Evolutionary conservation across 2,888 invertebrate genomes (phyloP).

Genomic region (Pelosia muscerda): DNA sequence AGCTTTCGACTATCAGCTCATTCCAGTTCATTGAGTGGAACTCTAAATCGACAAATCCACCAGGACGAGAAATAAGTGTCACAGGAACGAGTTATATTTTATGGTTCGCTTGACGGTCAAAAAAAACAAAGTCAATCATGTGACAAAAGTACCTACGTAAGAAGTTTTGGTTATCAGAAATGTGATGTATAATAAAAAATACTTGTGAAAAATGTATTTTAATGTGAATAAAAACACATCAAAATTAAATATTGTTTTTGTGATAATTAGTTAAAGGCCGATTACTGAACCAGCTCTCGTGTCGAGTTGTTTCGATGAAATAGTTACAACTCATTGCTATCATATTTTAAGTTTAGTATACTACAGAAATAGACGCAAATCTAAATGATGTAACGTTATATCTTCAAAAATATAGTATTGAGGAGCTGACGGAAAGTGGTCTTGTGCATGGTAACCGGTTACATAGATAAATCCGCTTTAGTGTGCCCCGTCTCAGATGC

Average conservation of each 20-base stretch:
- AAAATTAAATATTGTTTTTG: background rate
- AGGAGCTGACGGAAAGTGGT: no score
- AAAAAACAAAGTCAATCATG: background rate
- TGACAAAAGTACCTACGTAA: background rate
- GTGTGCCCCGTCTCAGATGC: no score
- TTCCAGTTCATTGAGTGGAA: background rate
- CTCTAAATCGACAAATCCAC: background rate
- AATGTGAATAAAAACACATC: background rate
- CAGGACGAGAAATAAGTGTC: background rate
- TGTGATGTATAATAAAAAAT: constrained; percentile 6
- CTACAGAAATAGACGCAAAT: no score
- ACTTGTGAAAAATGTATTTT: background rate
- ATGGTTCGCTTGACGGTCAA: background rate
- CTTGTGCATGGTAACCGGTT: no score
- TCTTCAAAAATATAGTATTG: no score
- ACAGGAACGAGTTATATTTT: background rate
- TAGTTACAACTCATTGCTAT: background rate
- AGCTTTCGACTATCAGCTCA: background rate
- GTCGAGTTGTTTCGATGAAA: background rate
- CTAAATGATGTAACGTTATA: no score
- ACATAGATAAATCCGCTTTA: no score
- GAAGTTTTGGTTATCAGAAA: background rate
- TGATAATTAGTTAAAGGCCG: background rate
- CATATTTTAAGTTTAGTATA: background rate
- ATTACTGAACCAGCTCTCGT: background rate